Evolutionary conservation across 2,888 invertebrate species (phyloP).

Genomic region (Mamestra brassicae): DNA sequence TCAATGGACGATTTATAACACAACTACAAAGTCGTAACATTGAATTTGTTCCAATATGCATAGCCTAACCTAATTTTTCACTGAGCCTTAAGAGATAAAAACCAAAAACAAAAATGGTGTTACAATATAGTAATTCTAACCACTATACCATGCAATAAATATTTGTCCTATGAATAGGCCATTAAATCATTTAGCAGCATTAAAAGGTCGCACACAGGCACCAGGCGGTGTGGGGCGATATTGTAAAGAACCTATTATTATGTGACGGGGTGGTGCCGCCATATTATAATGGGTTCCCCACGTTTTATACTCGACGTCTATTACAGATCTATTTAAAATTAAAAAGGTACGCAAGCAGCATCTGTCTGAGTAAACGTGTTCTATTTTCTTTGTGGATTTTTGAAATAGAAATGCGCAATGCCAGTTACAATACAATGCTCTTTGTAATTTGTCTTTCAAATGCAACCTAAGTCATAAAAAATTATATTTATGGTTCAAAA

Average conservation of each 20-base stretch:
- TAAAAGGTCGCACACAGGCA: slow-evolving; percentile 55
- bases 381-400: slow-evolving; percentile 24
- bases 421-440: neutral
- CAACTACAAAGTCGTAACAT: neutral
- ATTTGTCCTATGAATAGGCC: slow-evolving; percentile 54
- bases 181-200: slow-evolving; percentile 58
- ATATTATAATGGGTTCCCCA: slow-evolving; percentile 33
- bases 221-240: slow-evolving; percentile 34
- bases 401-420: neutral
- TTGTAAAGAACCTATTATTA: slow-evolving; percentile 57
- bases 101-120: neutral
- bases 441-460: neutral
- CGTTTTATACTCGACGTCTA: slow-evolving; percentile 48
- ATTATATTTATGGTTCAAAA: no score
- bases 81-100: neutral
- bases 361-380: slow-evolving; percentile 18
- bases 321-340: slow-evolving; percentile 58
- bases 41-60: neutral
- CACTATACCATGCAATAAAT: slow-evolving; percentile 44
- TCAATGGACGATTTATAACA: no score
- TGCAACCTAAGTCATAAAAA: neutral
- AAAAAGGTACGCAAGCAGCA: slow-evolving; percentile 27
- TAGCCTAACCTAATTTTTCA: neutral
- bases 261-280: slow-evolving; percentile 13
- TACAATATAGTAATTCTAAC: slow-evolving; percentile 36